Evolutionary conservation across 2,888 invertebrate species (phyloP).

Genomic region (Mythimna lalbum): DNA sequence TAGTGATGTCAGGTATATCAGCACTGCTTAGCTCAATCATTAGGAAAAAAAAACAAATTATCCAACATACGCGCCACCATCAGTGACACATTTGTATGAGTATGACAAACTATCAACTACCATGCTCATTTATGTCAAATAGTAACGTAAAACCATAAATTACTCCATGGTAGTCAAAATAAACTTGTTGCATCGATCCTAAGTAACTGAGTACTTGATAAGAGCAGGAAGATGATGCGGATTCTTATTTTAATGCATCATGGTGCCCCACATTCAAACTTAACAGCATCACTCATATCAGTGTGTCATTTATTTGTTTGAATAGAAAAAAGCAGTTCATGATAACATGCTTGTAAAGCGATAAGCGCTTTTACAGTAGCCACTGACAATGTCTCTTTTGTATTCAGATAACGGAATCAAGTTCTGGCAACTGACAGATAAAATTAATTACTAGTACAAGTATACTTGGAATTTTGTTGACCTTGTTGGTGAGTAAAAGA

Average conservation of each 20-base stretch:
- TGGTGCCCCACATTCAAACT: neutral
- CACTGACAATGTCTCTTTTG: slow-evolving; percentile 52
- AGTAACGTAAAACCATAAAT: too few relatives aligned
- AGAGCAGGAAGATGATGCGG: neutral
- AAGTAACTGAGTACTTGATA: too few relatives aligned
- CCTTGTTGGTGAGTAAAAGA: slow-evolving; percentile 15
- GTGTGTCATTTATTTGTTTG: slow-evolving; percentile 14
- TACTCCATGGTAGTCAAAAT: too few relatives aligned
- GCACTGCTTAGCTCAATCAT: too few relatives aligned
- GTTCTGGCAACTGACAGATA: slow-evolving; percentile 54
- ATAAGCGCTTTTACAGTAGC: slow-evolving; percentile 45
- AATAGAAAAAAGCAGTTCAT: slow-evolving; percentile 31
- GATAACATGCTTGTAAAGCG: slow-evolving; percentile 49
- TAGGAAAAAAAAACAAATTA: too few relatives aligned
- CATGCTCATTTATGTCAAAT: too few relatives aligned
- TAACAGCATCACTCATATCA: slow-evolving; percentile 16
- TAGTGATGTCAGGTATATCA: too few relatives aligned
- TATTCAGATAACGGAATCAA: slow-evolving; percentile 53
- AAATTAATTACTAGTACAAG: slow-evolving; percentile 37
- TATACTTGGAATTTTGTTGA: slow-evolving; percentile 40
- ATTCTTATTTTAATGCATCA: slow-evolving; percentile 15
- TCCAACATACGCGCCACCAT: too few relatives aligned
- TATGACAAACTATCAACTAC: too few relatives aligned
- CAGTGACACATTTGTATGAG: too few relatives aligned
- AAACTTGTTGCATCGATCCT: too few relatives aligned